These are phyloP conservation scores for Mionectes olivaceus DNA, from an alignment of 2,797 vertebrate species.

Conservation along the genomic window DNA sequence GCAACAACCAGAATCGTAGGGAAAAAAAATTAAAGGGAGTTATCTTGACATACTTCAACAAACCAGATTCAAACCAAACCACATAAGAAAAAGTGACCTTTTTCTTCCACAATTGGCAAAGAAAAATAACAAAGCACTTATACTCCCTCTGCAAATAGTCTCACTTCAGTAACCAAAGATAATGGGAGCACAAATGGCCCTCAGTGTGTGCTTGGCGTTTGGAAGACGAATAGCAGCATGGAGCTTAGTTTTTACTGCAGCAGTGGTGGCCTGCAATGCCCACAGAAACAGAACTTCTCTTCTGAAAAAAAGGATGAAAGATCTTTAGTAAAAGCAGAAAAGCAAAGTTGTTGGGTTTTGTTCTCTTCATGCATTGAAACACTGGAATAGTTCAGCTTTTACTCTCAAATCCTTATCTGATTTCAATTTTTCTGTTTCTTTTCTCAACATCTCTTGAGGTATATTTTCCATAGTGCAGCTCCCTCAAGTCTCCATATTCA, in stretches of 20 bases:
- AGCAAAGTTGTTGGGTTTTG: not conserved
- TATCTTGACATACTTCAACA: not conserved
- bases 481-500: not conserved
- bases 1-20: not conserved
- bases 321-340: not conserved
- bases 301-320: not conserved
- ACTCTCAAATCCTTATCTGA: not conserved
- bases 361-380: not conserved
- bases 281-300: not conserved
- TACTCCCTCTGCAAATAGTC: not conserved
- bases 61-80: not conserved
- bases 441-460: not conserved
- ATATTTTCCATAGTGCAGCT: not conserved
- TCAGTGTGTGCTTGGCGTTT: rapidly evolving
- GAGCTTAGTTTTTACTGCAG: not conserved
- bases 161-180: slow-evolving; percentile 37
- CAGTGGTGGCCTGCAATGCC: not conserved
- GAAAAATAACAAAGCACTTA: not conserved
- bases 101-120: not conserved
- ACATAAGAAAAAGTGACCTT: not conserved
- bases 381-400: not conserved
- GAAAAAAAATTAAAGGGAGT: not conserved
- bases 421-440: not conserved
- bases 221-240: not conserved
- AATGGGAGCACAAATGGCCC: slow-evolving; percentile 18